Base-by-base conservation (phyloP, 2,888 invertebrate species). In the Mythimna impura region DNA sequence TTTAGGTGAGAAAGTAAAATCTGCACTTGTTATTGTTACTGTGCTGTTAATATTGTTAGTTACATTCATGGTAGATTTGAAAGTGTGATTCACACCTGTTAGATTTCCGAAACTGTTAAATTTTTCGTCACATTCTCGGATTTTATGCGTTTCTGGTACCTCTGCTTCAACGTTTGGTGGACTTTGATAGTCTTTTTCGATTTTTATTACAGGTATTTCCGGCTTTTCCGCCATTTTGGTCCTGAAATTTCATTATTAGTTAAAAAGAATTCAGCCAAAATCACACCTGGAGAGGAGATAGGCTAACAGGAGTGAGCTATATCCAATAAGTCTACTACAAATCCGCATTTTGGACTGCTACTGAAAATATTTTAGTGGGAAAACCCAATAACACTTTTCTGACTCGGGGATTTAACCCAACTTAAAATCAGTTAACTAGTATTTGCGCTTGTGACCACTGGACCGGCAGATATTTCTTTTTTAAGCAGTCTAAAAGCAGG, bases 81-180 rank as follows among this genome's bases (percentile, higher is more conserved):
- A 55, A 22, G 22, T 25, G 55, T 22, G 2, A 6, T 14, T 12
- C 25, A 25, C 22, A 17, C 76, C 82, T 34, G 80, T 73, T 67
- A 79, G 73, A 67, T 82, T 86, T 63, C 83, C 87, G 30, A 25
- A 43, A 12, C 72, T 55, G 54, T 70, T 70, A 75, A 62, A 79
- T 64, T 60, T 50, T 3, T 50, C 72, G 8, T 78, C 30, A 12
- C 1, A n/a, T 1, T 89, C 90, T 87, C 93, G 75, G 0, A 95
- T 71, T 52, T 85, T 84, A 76, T 95, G 95, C 1, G 87, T 81
- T 0, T 83, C 88, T 89, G 94, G 95, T 88, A 94, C 95, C 74
- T 91, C 91, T 0, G 92, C 89, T 73, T 93, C 88, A 1, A 95
- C 90, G 63, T 88, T 90, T 7, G 85, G 81, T 7, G 92, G 91